Evolutionary conservation across 2,797 vertebrate genomes (phyloP).

Genomic region (Eremophila alpestris): DNA sequence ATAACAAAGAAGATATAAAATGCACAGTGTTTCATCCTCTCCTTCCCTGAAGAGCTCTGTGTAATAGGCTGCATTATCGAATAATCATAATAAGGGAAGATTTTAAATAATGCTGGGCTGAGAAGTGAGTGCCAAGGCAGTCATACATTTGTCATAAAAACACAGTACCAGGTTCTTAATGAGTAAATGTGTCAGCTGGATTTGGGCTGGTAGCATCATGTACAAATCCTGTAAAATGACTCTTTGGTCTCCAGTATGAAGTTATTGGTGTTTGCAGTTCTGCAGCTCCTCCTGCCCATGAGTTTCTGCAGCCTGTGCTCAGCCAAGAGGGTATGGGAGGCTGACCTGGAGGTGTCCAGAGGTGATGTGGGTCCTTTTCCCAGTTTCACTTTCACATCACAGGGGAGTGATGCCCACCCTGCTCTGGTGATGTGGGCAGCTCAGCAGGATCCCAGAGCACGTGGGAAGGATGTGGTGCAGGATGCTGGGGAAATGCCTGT

Average conservation of each 20-base stretch:
- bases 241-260: background rate
- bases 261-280: background rate
- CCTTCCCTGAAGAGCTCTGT: background rate
- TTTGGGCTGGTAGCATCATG: background rate
- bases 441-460: background rate
- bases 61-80: background rate
- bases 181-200: background rate
- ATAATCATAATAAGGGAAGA: background rate
- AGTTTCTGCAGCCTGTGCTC: background rate
- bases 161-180: background rate
- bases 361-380: background rate
- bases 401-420: background rate
- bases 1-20: background rate
- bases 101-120: constrained; percentile 8
- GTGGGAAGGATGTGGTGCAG: background rate
- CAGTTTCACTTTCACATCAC: background rate
- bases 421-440: background rate
- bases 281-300: background rate
- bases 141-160: background rate
- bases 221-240: background rate
- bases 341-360: background rate
- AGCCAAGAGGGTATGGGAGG: background rate
- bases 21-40: background rate
- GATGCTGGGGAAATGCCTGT: background rate
- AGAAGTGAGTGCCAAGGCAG: background rate